phyloP scores from a whole-genome alignment of 2,797 vertebrate species.

The Lophotriccus pileatus region DNA sequence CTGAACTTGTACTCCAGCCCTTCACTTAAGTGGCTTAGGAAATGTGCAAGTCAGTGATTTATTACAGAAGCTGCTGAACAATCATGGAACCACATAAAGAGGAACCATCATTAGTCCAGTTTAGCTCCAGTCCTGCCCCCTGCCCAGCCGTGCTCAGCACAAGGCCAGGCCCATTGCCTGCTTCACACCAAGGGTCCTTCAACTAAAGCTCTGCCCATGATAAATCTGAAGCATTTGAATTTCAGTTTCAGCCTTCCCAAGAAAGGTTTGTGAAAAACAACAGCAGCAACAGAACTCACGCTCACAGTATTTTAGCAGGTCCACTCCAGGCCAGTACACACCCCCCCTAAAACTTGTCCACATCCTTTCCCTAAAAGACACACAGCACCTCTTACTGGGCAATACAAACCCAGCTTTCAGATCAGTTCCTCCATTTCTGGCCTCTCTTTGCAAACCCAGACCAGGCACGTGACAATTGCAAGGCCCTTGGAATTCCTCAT shows the following conservation, averaged over 20 bases:
- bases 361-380: neutral
- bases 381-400: rapidly evolving
- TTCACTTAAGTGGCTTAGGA: neutral
- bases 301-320: neutral
- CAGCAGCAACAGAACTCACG: neutral
- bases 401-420: neutral
- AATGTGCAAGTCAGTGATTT: neutral
- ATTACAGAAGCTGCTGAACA: neutral
- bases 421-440: neutral
- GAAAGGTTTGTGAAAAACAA: neutral
- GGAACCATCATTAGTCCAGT: neutral
- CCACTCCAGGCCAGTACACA: rapidly evolving
- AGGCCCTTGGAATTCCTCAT: neutral
- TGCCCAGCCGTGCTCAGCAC: neutral
- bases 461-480: neutral
- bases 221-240: neutral
- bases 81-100: neutral
- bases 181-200: neutral
- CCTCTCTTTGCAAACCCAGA: neutral
- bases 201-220: neutral
- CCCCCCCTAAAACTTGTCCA: neutral
- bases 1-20: neutral
- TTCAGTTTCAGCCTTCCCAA: neutral
- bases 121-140: neutral
- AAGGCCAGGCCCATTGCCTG: neutral